Conservation (phyloP, 2,797 vertebrate genomes). For the Tympanoctomys barrerae region DNA sequence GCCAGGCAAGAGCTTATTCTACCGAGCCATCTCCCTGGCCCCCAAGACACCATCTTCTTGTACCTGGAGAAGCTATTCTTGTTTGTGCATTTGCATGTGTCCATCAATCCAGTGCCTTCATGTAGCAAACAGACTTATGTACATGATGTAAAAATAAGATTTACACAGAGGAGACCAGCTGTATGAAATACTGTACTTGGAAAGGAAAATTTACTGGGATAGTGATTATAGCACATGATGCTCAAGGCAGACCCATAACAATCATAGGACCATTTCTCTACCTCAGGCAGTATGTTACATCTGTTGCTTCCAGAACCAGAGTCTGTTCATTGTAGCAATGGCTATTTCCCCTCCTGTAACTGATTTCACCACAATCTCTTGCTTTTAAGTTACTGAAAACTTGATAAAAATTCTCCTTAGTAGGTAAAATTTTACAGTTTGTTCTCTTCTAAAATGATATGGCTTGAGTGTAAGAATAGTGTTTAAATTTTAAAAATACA, state of each 20-base stretch:
- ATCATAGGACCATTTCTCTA: not conserved
- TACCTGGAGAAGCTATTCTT: slow-evolving; percentile 12
- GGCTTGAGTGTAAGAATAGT: not conserved
- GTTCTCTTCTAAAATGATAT: not conserved
- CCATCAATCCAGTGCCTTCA: not conserved
- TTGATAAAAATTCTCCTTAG: slow-evolving; percentile 49
- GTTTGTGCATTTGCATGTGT: not conserved
- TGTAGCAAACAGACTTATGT: not conserved
- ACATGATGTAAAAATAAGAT: not conserved
- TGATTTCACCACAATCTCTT: slow-evolving; percentile 32
- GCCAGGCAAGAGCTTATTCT: no score
- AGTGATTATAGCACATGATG: not conserved
- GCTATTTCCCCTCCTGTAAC: not conserved
- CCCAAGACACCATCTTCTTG: not conserved
- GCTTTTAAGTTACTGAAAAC: slow-evolving; percentile 56
- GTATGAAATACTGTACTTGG: slow-evolving; percentile 17
- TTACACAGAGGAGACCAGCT: slow-evolving; percentile 43
- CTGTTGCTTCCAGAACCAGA: slow-evolving; percentile 50
- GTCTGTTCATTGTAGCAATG: slow-evolving; percentile 6
- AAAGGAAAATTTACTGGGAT: slow-evolving; percentile 56
- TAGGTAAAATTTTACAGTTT: slow-evolving; percentile 22
- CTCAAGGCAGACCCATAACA: not conserved
- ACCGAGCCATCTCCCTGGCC: no score
- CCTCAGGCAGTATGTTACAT: slow-evolving; percentile 15
- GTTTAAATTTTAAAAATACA: slow-evolving; percentile 35